A percentile compares a stretch with the other conserved stretches of the same genome.
Conservation (phyloP, 2,797 vertebrate genomes). For the Myripristis murdjan region DNA sequence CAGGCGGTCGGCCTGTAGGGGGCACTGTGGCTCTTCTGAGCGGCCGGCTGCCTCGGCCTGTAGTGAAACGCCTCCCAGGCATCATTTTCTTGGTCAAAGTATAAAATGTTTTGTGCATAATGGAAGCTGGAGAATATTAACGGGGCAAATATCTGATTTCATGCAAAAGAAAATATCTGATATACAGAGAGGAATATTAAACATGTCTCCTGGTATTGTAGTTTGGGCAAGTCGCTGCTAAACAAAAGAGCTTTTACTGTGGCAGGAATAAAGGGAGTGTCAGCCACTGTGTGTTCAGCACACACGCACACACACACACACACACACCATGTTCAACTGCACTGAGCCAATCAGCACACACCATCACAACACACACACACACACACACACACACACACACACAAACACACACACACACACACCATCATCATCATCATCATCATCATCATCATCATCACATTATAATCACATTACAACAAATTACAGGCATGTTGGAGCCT, state of each 20-base stretch:
- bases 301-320: too few species aligned
- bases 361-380: too few species aligned
- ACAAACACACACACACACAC: too few species aligned
- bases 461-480: too few species aligned
- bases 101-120: constrained; percentile 83
- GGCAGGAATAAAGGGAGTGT: neutral
- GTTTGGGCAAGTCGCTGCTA: constrained; percentile 46
- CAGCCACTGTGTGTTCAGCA: neutral
- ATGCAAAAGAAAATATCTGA: constrained; percentile 82
- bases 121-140: constrained; percentile 83
- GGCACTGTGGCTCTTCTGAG: constrained; percentile 80
- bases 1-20: constrained; percentile 72
- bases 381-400: too few species aligned
- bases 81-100: constrained; percentile 85
- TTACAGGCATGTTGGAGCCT: neutral
- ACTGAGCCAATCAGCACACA: too few species aligned
- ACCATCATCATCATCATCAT: too few species aligned
- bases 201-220: constrained; percentile 70
- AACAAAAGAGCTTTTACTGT: constrained; percentile 16
- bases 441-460: too few species aligned
- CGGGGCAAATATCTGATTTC: constrained; percentile 83
- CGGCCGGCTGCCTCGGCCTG: constrained; percentile 38
- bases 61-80: constrained; percentile 74
- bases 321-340: too few species aligned
- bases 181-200: constrained; percentile 80